These are phyloP conservation scores for Apotomis betuletana DNA, from an alignment of 2,888 invertebrate genomes.

Conservation along the genomic window DNA sequence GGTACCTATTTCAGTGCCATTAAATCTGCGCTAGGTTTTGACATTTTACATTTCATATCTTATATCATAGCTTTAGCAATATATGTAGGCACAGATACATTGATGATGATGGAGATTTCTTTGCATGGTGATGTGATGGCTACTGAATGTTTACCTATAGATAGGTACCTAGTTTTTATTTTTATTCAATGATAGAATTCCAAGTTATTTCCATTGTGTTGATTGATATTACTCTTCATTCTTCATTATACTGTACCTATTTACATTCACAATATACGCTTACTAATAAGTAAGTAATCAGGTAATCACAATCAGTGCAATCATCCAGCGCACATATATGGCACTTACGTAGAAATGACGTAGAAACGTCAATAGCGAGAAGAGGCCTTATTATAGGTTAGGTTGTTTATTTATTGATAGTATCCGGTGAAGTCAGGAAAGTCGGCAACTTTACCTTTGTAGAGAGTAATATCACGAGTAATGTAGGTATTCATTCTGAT, in stretches of 20 bases:
- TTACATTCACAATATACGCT: too few species aligned
- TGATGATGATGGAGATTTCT: neutral
- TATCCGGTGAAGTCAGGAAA: neutral
- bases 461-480: neutral
- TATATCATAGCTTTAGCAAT: neutral
- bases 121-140: neutral
- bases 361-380: conserved; percentile 16
- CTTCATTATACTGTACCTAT: too few species aligned
- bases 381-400: conserved; percentile 13
- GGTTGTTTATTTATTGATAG: neutral
- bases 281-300: too few species aligned
- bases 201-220: too few species aligned
- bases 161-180: too few species aligned
- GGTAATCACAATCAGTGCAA: too few species aligned
- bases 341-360: neutral
- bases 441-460: neutral
- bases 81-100: neutral
- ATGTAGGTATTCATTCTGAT: too few species aligned
- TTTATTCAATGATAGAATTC: too few species aligned
- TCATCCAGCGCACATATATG: too few species aligned
- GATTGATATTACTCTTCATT: too few species aligned
- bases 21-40: conserved; percentile 7
- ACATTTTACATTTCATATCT: neutral
- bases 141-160: too few species aligned
- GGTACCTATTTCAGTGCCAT: conserved; percentile 15